Evolutionary conservation across 2,888 invertebrate species (phyloP), one percentile per base, ranked within the genome.

Genomic region (Epinotia ramella): DNA sequence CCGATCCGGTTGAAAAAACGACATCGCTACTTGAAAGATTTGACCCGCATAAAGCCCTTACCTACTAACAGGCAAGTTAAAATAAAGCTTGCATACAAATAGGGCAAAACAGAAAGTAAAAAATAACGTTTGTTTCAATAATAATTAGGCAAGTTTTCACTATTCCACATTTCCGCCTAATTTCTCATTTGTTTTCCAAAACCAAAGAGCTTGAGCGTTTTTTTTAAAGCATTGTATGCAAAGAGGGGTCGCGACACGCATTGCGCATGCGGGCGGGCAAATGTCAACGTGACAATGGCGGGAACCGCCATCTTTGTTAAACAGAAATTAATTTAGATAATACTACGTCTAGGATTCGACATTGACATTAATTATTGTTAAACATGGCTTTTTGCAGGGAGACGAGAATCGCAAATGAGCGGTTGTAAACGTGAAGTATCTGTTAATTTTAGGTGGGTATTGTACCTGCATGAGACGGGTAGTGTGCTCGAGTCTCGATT

Each of bases 241-340:
- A 93, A 93, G 78, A 78, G 77, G 66, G 76, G 93, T 92, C 93
- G 88, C 88, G 92, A 89, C 92, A 82, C 86, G 83, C 86, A 91
- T 92, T 92, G 91, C 89, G 90, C 88, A 91, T 91, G 89, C 91
- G 83, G 78, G 53, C 86, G 91, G 92, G 91, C 92, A 93, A 89
- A 92, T 87, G 94, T 93, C 93, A 92, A 74, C 72, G 78, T 79
- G 81, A 88, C 90, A 89, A 88, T 88, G 86, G 84, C 83, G 84
- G 85, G 82, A 70, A 67, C 71, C 71, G 74, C 74, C 77, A 71
- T 63, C 73, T 69, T 73, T 69, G 56, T 49, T 62, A 18, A 49
- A 75, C 68, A 62, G 70, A 75, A 75, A 71, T 75, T 75, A 71
- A 75, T 71, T 75, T 75, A 75, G 75, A 77, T 70, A 72, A 76